Evolutionary conservation across 2,113 vertebrate genomes (phyloP).

Genomic region (Dasyprocta punctata): DNA sequence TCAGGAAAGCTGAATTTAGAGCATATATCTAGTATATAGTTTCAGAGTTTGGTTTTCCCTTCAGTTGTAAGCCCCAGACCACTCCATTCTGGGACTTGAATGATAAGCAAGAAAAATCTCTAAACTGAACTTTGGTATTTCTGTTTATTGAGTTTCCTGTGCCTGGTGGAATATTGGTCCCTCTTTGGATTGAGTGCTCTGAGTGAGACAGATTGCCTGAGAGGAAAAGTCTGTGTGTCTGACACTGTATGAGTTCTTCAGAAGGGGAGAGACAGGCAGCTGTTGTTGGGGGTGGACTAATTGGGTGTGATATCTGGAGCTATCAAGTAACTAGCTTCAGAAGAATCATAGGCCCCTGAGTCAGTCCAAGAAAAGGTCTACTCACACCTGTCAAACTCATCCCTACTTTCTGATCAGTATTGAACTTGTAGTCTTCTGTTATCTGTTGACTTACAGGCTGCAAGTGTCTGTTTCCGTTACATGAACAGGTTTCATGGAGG

Average conservation of each 20-base stretch:
- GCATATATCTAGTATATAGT: slow-evolving; percentile 57
- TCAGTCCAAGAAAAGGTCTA: background rate
- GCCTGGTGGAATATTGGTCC: background rate
- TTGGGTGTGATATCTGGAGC: background rate
- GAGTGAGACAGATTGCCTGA: background rate
- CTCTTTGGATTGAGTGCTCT: background rate
- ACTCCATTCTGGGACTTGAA: slow-evolving; percentile 69
- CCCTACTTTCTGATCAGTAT: background rate
- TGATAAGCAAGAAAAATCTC: slow-evolving; percentile 61
- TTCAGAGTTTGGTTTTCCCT: slow-evolving; percentile 51
- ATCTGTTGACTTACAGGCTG: background rate
- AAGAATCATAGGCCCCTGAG: background rate
- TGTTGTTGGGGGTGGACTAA: background rate
- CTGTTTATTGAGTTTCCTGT: slow-evolving; percentile 12
- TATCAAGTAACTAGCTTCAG: background rate
- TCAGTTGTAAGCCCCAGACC: background rate
- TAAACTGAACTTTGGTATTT: slow-evolving; percentile 56
- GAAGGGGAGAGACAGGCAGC: background rate
- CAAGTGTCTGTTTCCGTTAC: slow-evolving; percentile 53
- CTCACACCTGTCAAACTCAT: no score
- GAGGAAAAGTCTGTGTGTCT: background rate
- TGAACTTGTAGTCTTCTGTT: slow-evolving; percentile 15
- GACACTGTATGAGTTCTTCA: background rate
- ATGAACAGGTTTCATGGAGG: background rate
- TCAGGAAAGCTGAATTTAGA: slow-evolving; percentile 71